phyloP scores from a whole-genome alignment of 2,113 vertebrate species.

The Muscicapa adusta region DNA sequence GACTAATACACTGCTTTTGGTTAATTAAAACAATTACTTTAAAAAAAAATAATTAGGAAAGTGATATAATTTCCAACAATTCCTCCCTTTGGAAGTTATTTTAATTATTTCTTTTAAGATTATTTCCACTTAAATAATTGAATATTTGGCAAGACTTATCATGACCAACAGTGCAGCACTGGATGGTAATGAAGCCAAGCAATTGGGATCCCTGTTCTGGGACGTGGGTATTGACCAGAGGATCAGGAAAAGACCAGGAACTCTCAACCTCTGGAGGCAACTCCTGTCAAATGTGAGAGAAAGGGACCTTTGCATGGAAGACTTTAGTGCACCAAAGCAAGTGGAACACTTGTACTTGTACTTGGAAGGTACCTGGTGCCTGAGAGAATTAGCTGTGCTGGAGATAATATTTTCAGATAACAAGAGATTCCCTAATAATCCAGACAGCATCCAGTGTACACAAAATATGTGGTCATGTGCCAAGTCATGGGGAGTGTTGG shows the following conservation, averaged over 20 bases:
- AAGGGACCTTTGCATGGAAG: neutral
- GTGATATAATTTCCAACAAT: neutral
- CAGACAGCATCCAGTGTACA: neutral
- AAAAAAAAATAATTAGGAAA: neutral
- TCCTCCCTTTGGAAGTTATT: neutral
- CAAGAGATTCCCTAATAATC: neutral
- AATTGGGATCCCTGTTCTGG: neutral
- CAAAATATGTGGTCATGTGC: neutral
- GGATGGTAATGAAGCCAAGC: neutral
- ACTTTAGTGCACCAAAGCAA: neutral
- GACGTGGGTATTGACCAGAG: neutral
- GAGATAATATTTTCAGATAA: neutral
- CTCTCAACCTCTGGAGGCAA: neutral
- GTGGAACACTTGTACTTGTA: neutral
- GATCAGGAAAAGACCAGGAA: neutral
- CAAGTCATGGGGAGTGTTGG: neutral
- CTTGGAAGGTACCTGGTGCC: neutral
- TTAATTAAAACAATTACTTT: neutral
- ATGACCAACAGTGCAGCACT: fast-evolving
- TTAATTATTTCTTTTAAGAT: neutral
- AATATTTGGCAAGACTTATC: neutral
- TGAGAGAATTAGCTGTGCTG: neutral
- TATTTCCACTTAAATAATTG: neutral
- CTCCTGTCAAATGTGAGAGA: neutral
- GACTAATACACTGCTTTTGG: neutral